Evolutionary conservation across 2,113 vertebrate genomes (phyloP).

Genomic region (Oreamnos americanus): DNA sequence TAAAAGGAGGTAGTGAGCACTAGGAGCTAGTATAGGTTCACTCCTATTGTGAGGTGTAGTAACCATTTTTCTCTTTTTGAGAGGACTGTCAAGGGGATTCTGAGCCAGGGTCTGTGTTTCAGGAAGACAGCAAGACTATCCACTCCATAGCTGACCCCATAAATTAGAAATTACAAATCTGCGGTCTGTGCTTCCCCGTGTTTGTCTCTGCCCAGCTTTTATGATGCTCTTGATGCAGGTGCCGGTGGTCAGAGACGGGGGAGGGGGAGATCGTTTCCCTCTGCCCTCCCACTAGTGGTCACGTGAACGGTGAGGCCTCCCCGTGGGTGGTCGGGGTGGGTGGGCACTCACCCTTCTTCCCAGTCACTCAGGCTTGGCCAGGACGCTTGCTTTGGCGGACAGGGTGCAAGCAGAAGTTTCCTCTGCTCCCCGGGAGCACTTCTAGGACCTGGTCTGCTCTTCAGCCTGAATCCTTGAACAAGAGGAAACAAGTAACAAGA

Average conservation of each 20-base stretch:
- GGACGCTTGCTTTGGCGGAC: not conserved
- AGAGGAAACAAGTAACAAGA: rapidly evolving
- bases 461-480: not conserved
- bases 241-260: not conserved
- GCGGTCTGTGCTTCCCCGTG: not conserved
- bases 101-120: not conserved
- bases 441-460: not conserved
- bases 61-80: not conserved
- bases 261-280: too few species aligned
- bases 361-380: not conserved
- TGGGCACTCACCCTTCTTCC: not conserved
- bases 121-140: not conserved
- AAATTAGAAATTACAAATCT: not conserved
- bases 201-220: not conserved
- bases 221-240: not conserved
- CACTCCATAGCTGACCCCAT: not conserved
- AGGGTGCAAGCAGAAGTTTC: not conserved
- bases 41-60: not conserved
- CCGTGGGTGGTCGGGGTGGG: rapidly evolving
- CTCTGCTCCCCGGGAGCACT: not conserved
- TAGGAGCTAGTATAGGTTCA: not conserved
- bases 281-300: not conserved
- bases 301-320: not conserved
- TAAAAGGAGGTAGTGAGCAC: not conserved
- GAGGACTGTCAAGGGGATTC: not conserved